Percentiles rank a stretch among this genome's conserved stretches.
These are phyloP conservation scores for Syrista parreyssii DNA, from an alignment of 2,888 invertebrate genomes.

Conservation along the genomic window DNA sequence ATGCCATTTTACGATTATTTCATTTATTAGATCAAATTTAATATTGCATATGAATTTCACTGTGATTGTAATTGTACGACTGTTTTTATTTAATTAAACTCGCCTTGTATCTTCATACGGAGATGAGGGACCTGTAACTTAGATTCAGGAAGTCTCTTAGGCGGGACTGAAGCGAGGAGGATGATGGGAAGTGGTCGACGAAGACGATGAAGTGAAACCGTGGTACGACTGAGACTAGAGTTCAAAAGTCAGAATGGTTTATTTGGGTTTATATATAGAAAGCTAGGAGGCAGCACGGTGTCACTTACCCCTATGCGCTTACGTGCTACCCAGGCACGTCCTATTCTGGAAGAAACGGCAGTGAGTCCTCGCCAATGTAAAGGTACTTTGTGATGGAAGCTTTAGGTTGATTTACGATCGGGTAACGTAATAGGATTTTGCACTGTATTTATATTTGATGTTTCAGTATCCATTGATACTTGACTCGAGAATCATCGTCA, in stretches of 20 bases:
- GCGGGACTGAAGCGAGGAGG: background rate
- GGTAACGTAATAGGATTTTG: background rate
- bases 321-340: background rate
- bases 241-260: constrained; percentile 62
- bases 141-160: background rate
- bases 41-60: background rate
- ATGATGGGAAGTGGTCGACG: background rate
- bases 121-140: background rate
- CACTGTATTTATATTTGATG: background rate
- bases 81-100: background rate
- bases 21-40: background rate
- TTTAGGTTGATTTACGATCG: background rate
- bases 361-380: background rate
- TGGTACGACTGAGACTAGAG: constrained; percentile 29
- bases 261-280: constrained; percentile 65
- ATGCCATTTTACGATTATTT: background rate
- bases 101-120: background rate
- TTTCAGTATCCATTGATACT: background rate
- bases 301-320: constrained; percentile 57
- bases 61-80: background rate
- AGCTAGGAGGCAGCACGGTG: constrained; percentile 53
- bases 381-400: background rate
- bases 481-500: background rate
- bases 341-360: background rate
- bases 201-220: background rate